These are phyloP conservation scores for Tetranychus piercei DNA, from an alignment of 2,888 invertebrate species.

Conservation along the genomic window DNA sequence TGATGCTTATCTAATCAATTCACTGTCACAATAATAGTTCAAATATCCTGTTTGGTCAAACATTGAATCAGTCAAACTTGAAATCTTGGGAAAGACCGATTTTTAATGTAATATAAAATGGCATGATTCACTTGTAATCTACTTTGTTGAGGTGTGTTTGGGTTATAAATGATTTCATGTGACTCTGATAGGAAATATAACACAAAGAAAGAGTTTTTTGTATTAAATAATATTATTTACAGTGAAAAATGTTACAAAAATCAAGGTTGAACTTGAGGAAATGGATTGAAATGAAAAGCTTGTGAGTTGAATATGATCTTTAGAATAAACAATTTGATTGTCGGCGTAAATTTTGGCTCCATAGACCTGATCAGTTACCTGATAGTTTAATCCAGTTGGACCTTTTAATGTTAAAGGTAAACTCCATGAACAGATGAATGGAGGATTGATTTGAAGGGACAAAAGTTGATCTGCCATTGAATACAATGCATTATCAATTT, in stretches of 20 bases:
- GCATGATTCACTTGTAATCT: no score
- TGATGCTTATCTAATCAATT: no score
- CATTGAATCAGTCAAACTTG: no score
- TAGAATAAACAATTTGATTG: background rate
- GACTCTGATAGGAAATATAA: no score
- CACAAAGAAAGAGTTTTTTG: background rate
- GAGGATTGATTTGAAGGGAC: background rate
- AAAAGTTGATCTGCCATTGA: background rate
- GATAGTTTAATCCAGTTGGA: background rate
- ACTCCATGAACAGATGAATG: background rate
- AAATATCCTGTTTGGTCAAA: no score
- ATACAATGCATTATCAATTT: background rate
- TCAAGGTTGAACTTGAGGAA: background rate
- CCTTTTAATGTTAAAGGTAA: background rate
- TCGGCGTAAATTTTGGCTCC: background rate
- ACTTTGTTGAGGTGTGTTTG: no score
- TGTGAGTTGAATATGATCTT: background rate
- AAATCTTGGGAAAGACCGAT: no score
- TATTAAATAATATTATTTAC: background rate
- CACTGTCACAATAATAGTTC: no score
- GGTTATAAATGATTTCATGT: no score
- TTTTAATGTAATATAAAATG: no score
- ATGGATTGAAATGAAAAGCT: background rate
- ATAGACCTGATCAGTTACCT: background rate
- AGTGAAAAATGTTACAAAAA: background rate